Evolutionary conservation across 1,140 invertebrate genomes (phyloP).

Genomic region (Diachasma alloeum): DNA sequence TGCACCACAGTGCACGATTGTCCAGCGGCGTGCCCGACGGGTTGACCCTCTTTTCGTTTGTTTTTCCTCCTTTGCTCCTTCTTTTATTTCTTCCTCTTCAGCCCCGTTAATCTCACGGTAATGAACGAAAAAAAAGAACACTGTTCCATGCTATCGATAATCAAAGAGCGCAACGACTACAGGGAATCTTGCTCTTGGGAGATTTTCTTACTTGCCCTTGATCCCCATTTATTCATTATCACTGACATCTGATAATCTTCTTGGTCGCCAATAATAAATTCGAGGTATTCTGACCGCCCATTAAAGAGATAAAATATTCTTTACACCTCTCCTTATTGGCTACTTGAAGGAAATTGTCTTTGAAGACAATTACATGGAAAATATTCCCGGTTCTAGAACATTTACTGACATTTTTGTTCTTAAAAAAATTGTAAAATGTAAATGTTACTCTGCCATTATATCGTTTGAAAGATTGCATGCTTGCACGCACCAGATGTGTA

Average conservation of each 20-base stretch:
- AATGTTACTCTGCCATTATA: no score
- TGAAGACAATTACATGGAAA: no score
- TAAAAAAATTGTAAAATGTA: no score
- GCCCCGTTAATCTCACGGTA: constrained; percentile 39
- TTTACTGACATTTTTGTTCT: no score
- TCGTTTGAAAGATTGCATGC: no score
- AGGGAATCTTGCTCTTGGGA: background rate
- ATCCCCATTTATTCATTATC: background rate
- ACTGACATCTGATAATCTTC: background rate
- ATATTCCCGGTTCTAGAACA: no score
- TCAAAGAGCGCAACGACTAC: background rate
- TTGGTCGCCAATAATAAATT: background rate
- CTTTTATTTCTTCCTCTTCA: constrained; percentile 13
- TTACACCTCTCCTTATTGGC: no score
- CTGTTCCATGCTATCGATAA: background rate
- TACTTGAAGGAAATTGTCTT: no score
- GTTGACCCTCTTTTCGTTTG: constrained; percentile 4
- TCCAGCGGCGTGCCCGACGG: constrained; percentile 41
- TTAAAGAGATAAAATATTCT: no score
- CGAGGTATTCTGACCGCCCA: no score
- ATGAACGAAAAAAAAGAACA: constrained; percentile 23
- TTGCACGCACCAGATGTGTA: no score
- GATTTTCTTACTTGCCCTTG: background rate
- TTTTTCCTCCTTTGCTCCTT: constrained; percentile 21
- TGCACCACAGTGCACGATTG: constrained; percentile 47